Base-by-base conservation (phyloP, 2,113 vertebrate genomes). In the Hydropotes inermis region DNA sequence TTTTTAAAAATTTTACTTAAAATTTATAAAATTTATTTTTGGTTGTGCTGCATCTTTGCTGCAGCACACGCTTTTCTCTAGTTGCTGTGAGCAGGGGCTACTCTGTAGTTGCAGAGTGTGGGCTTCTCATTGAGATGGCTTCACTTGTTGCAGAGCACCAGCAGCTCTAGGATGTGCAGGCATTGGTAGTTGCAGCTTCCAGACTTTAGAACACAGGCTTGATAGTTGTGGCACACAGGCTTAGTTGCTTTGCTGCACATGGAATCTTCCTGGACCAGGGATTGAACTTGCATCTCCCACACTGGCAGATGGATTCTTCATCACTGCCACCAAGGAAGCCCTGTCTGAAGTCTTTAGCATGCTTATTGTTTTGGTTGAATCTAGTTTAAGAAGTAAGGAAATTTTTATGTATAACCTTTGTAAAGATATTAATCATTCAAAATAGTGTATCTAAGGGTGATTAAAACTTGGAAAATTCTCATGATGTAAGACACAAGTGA, bases 351-450 rank as follows among this genome's bases (percentile, higher is more conserved):
- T 89, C 14, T 94, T 74, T 84, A 64, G 16, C 5, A 57, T 60
- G 21, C 21, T 95, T 91, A 64, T 11, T 50, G 14, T 96, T 94
- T 86, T 95, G 58, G 21, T 58, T 86, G n/a, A 91, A 43, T 61
- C 50, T 85, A 55, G 50, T 93, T 76, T 93, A 91, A 87, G 70
- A 89, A 85, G 7, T 87, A 47, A 91, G 36, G 14, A 61, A 0
- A 82, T 23, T 84, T 88, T 96, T 95, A 30, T 81, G 15, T 27
- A n/a, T 61, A 50, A 79, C 3, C 19, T 88, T 57, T 91, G 23
- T 88, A 57, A 88, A 74, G 2, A 3, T 95, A 33, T 84, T 60
- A 76, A 90, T 92, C n/a, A 74, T 88, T 58, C 30, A 54, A 52
- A 81, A 54, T 45, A 79, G 83, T 33, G 64, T 12, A 87, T 84